phyloP scores from a whole-genome alignment of 2,888 invertebrate genomes.

The Phyllotreta cruciferae region DNA sequence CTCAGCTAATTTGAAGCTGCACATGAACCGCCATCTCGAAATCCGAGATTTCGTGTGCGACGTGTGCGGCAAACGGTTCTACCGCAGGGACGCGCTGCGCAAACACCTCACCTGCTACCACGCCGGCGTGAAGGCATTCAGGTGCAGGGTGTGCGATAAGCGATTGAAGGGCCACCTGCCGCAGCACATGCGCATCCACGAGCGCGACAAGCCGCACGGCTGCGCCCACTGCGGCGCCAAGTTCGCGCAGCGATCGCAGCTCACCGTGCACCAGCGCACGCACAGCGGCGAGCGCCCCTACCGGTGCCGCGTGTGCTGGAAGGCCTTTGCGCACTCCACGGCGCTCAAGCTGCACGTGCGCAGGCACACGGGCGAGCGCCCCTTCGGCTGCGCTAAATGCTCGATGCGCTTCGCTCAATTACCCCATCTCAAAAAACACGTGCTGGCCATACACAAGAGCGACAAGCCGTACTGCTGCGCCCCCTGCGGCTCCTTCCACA shows the following conservation, averaged over 20 bases:
- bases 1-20: conserved; percentile 68
- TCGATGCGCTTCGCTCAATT: conserved; percentile 80
- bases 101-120: conserved; percentile 81
- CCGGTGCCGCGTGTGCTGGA: conserved; percentile 79
- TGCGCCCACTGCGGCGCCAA: conserved; percentile 80
- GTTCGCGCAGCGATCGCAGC: conserved; percentile 84
- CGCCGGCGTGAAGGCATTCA: conserved; percentile 74
- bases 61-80: conserved; percentile 80
- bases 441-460: conserved; percentile 83
- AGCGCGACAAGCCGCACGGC: conserved; percentile 76
- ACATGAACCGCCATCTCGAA: conserved; percentile 75
- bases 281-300: conserved; percentile 87
- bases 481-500: conserved; percentile 76
- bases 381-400: conserved; percentile 76
- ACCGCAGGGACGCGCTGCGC: conserved; percentile 75
- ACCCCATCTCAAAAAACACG: conserved; percentile 87
- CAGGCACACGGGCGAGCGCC: conserved; percentile 85
- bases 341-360: conserved; percentile 84
- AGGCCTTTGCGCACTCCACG: conserved; percentile 83
- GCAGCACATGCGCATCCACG: conserved; percentile 84
- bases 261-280: conserved; percentile 83
- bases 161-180: conserved; percentile 81
- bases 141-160: conserved; percentile 83
- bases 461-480: conserved; percentile 79
- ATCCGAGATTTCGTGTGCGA: conserved; percentile 80